Conservation (phyloP, 2,797 vertebrate genomes). For the Eospalax fontanierii region DNA sequence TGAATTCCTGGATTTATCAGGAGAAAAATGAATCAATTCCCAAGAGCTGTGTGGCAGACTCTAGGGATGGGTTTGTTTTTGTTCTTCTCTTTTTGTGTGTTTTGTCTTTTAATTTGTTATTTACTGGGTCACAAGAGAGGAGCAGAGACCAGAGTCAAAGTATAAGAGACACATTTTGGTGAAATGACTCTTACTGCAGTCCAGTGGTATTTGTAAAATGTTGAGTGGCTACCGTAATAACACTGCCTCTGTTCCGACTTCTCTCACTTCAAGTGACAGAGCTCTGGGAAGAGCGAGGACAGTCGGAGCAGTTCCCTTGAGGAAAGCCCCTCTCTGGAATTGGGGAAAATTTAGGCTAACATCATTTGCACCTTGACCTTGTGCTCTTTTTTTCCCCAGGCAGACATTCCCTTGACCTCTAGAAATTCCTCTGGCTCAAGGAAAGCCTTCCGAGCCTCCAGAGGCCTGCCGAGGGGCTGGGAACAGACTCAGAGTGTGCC, state of each 20-base stretch:
- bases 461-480: conserved; percentile 62
- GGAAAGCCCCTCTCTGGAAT: neutral
- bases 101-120: neutral
- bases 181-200: neutral
- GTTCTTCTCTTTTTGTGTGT: too few relatives aligned
- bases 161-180: neutral
- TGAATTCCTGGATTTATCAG: neutral
- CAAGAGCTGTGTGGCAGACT: neutral
- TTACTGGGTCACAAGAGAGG: neutral
- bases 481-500: conserved; percentile 71
- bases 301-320: neutral
- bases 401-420: conserved; percentile 68
- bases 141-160: neutral
- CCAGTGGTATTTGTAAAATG: neutral
- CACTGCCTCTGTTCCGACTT: neutral
- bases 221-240: neutral
- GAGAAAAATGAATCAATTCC: neutral
- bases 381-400: conserved; percentile 9
- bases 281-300: neutral
- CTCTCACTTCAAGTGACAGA: conserved; percentile 13
- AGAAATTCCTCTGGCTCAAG: conserved; percentile 75
- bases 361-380: conserved; percentile 73
- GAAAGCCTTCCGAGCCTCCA: neutral
- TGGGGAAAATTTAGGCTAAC: conserved; percentile 53
- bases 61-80: too few relatives aligned